These are phyloP conservation scores for Pollenia amentaria DNA, from an alignment of 2,888 invertebrate genomes.

Conservation along the genomic window DNA sequence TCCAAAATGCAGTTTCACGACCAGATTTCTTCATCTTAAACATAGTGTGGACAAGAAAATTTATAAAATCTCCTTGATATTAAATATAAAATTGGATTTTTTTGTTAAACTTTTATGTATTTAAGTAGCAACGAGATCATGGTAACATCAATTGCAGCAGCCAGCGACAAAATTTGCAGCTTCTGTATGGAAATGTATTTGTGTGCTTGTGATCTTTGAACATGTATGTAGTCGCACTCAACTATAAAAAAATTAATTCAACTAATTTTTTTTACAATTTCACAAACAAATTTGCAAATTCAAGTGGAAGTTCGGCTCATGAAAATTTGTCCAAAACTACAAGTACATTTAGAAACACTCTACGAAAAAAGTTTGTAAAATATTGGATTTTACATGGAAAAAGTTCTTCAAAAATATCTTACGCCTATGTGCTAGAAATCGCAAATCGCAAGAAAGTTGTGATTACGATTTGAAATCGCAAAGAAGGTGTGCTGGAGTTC, in stretches of 20 bases:
- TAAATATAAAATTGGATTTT: constrained; percentile 47
- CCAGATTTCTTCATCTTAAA: constrained; percentile 21
- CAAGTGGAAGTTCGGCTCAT: constrained; percentile 24
- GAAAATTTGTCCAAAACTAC: constrained; percentile 6
- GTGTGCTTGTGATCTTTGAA: constrained; percentile 28
- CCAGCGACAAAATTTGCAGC: constrained; percentile 21
- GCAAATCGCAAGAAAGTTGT: no score
- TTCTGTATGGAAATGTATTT: constrained; percentile 57
- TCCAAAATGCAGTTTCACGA: constrained; percentile 31
- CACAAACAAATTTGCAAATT: constrained; percentile 56
- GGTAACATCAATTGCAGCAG: constrained; percentile 42
- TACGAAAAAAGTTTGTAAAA: constrained; percentile 30
- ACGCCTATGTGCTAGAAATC: no score
- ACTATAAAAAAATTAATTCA: constrained; percentile 57
- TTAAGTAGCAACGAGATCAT: constrained; percentile 60
- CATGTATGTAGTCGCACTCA: constrained; percentile 32
- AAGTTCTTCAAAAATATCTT: not conserved
- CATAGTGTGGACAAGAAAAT: constrained; percentile 63
- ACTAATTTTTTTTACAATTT: constrained; percentile 66
- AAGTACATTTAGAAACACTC: constrained; percentile 13
- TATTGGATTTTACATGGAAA: not conserved
- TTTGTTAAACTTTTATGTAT: not conserved
- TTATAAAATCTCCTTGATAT: constrained; percentile 62
- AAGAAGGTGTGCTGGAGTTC: no score
- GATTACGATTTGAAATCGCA: no score